phyloP scores from a whole-genome alignment of 1,140 invertebrate genomes.

The Chrysoperla carnea region DNA sequence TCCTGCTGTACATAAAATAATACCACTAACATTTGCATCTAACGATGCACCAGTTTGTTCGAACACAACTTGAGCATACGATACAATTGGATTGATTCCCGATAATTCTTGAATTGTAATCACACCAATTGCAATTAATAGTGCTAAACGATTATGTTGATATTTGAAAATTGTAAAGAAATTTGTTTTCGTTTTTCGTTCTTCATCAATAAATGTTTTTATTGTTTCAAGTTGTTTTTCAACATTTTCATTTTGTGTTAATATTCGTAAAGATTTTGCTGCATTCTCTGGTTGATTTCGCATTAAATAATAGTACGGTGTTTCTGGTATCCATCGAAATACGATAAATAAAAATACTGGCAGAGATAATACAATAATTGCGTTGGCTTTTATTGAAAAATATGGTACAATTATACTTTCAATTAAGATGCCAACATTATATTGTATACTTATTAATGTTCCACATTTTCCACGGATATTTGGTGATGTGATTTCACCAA shows the following conservation, averaged over 20 bases:
- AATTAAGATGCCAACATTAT: conserved; percentile 24
- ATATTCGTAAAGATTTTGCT: conserved; percentile 61
- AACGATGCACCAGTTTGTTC: conserved; percentile 19
- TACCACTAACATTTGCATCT: conserved; percentile 21
- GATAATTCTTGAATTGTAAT: conserved; percentile 38
- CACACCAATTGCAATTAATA: conserved; percentile 29
- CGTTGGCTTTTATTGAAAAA: conserved; percentile 25
- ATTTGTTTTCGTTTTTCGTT: conserved; percentile 13
- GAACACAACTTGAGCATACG: conserved; percentile 37
- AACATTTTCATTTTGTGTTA: conserved; percentile 58
- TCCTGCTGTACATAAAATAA: conserved; percentile 34
- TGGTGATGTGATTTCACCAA: conserved; percentile 31
- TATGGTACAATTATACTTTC: conserved; percentile 30
- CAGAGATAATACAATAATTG: conserved; percentile 26
- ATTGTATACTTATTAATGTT: conserved; percentile 25
- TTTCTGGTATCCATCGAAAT: conserved; percentile 66
- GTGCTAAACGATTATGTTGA: conserved; percentile 23
- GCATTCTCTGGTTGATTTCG: conserved; percentile 47
- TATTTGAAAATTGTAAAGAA: conserved; percentile 22
- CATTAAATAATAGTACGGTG: conserved; percentile 64
- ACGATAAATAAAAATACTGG: conserved; percentile 23
- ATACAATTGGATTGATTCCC: conserved; percentile 39
- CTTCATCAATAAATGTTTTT: conserved; percentile 11
- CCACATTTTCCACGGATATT: conserved; percentile 37
- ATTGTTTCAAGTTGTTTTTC: conserved; percentile 37